Evolutionary conservation across 2,797 vertebrate genomes (phyloP).

Genomic region (Stomatorhinus walkeri): DNA sequence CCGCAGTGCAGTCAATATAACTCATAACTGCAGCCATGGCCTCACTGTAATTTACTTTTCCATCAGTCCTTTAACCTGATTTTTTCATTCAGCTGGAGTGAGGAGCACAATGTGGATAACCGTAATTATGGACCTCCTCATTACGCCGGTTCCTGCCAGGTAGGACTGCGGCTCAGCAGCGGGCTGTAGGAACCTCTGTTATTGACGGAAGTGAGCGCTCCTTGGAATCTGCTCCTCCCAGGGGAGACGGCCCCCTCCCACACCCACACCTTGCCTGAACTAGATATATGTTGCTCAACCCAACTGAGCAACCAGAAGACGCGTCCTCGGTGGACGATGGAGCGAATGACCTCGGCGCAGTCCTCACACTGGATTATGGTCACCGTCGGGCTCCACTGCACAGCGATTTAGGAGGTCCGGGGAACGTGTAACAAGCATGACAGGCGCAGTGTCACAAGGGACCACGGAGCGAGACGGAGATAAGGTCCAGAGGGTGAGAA

Average conservation of each 20-base stretch:
- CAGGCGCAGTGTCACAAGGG: constrained; percentile 21
- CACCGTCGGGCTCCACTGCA: constrained; percentile 55
- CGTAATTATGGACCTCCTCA: neutral
- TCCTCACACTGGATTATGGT: constrained; percentile 57
- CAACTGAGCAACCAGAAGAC: constrained; percentile 53
- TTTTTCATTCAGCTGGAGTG: neutral
- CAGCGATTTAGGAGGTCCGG: constrained; percentile 44
- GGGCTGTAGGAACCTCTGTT: neutral
- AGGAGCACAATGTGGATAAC: neutral
- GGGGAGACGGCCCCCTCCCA: neutral
- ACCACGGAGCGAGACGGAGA: neutral
- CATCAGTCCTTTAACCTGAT: constrained; percentile 49
- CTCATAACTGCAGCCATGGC: constrained; percentile 57
- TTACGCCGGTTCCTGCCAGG: constrained; percentile 25
- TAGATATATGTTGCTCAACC: constrained; percentile 31
- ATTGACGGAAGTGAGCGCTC: neutral
- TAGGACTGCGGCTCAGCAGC: neutral
- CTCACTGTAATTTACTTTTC: constrained; percentile 40
- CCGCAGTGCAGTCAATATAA: constrained; percentile 52
- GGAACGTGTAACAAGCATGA: neutral
- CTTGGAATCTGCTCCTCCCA: neutral
- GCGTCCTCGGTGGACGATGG: constrained; percentile 49
- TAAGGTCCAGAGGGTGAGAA: neutral
- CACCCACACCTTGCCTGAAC: neutral
- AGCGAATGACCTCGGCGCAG: constrained; percentile 54